Conservation (phyloP, 2,797 vertebrate species). For the Typhlichthys eigenmanni region DNA sequence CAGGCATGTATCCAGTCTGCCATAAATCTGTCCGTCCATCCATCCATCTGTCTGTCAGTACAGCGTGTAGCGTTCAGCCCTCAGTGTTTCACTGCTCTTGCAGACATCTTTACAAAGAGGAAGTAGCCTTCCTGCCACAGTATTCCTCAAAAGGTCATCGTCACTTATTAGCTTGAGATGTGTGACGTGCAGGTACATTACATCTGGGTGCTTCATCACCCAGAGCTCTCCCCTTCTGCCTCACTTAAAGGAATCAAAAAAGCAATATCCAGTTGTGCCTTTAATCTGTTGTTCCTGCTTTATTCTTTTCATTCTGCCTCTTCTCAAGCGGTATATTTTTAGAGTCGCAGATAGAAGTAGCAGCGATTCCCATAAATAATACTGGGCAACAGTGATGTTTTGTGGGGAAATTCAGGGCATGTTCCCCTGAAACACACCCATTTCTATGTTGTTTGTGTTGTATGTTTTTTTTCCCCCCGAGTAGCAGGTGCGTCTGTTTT, state of each 20-base stretch:
- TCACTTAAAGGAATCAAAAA: too few species aligned
- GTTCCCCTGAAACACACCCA: slow-evolving; percentile 26
- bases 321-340: slow-evolving; percentile 21
- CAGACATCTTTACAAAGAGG: slow-evolving; percentile 1
- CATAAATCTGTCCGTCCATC: slow-evolving; percentile 18
- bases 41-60: slow-evolving; percentile 20
- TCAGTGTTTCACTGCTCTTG: slow-evolving; percentile 22
- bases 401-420: slow-evolving; percentile 7
- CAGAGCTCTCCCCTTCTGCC: too few species aligned
- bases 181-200: too few species aligned
- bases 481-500: too few species aligned
- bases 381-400: slow-evolving; percentile 27
- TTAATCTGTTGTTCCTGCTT: slow-evolving; percentile 21
- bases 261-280: slow-evolving; percentile 9
- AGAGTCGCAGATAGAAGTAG: slow-evolving; percentile 8
- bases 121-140: slow-evolving; percentile 9
- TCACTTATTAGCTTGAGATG: slow-evolving; percentile 16
- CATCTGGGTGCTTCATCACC: too few species aligned
- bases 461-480: too few species aligned
- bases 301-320: slow-evolving; percentile 5
- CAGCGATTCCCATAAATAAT: slow-evolving; percentile 12
- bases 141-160: slow-evolving; percentile 15
- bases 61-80: slow-evolving; percentile 9
- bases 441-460: too few species aligned
- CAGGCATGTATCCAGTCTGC: slow-evolving; percentile 19